A percentile compares a stretch with the other conserved stretches of the same genome.
These are phyloP conservation scores for Nylanderia fulva DNA, from an alignment of 1,140 invertebrate genomes.

Conservation along the genomic window DNA sequence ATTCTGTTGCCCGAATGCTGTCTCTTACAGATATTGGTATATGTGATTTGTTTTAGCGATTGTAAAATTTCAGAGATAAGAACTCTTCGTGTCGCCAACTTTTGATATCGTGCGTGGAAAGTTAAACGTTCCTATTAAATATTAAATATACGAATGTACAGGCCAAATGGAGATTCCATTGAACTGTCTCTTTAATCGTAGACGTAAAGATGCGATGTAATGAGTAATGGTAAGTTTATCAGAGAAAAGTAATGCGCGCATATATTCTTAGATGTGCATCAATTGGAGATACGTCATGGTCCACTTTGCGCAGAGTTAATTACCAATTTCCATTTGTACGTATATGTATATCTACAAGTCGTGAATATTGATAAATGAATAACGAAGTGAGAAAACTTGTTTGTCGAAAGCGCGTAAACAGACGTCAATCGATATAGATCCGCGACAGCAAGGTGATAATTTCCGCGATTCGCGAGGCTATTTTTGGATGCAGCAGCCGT, in stretches of 20 bases:
- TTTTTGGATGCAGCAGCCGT: slow-evolving; percentile 29
- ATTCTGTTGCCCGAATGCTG: slow-evolving; percentile 21
- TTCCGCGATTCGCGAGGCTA: slow-evolving; percentile 6
- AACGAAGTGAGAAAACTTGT: slow-evolving; percentile 30
- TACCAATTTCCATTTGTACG: too few species aligned
- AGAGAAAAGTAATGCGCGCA: not conserved
- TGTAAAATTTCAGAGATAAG: slow-evolving; percentile 28
- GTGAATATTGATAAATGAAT: slow-evolving; percentile 7
- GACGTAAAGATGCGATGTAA: not conserved
- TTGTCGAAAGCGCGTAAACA: not conserved
- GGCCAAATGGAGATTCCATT: slow-evolving; percentile 4
- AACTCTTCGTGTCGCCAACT: not conserved
- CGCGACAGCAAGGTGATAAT: slow-evolving; percentile 33
- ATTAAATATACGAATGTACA: not conserved
- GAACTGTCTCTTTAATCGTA: not conserved
- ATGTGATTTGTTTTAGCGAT: slow-evolving; percentile 26
- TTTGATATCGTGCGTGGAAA: slow-evolving; percentile 17
- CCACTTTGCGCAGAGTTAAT: not conserved
- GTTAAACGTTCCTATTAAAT: slow-evolving; percentile 1
- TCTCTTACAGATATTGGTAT: not conserved
- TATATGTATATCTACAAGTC: not conserved
- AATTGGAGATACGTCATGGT: not conserved
- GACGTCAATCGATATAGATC: slow-evolving; percentile 31
- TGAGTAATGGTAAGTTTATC: not conserved
- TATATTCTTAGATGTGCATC: not conserved